These are phyloP conservation scores for Grammomys dolichurus DNA, from an alignment of 2,113 vertebrate genomes.

Conservation along the genomic window DNA sequence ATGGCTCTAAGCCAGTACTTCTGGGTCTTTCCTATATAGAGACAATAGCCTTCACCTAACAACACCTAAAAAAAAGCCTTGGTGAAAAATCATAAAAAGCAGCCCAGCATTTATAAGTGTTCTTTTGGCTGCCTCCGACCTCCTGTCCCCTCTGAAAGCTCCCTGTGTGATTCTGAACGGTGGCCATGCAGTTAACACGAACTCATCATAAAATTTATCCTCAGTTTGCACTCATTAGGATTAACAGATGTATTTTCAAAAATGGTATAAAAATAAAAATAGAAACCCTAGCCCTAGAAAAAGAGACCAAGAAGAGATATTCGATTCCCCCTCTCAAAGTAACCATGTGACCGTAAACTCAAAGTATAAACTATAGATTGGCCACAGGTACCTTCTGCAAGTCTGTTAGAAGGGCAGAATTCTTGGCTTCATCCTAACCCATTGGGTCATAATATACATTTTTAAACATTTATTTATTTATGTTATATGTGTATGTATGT, in stretches of 20 bases:
- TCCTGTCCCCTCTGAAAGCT: not conserved
- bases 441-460: not conserved
- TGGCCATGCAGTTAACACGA: not conserved
- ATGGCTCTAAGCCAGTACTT: not conserved
- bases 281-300: not conserved
- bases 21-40: not conserved
- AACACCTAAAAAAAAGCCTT: not conserved
- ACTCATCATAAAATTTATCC: constrained; percentile 4
- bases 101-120: not conserved
- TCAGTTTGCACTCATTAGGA: not conserved
- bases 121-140: not conserved
- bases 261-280: not conserved
- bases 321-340: not conserved
- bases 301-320: not conserved
- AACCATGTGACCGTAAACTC: not conserved
- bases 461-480: not conserved
- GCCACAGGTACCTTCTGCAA: not conserved
- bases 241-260: constrained; percentile 9
- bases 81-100: not conserved
- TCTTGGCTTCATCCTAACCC: not conserved
- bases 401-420: not conserved
- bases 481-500: not conserved
- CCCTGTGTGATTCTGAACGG: not conserved
- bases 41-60: constrained; percentile 1
- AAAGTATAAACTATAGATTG: not conserved